These are phyloP conservation scores for Ophonus ardosiacus DNA, from an alignment of 2,888 invertebrate genomes.

Conservation along the genomic window DNA sequence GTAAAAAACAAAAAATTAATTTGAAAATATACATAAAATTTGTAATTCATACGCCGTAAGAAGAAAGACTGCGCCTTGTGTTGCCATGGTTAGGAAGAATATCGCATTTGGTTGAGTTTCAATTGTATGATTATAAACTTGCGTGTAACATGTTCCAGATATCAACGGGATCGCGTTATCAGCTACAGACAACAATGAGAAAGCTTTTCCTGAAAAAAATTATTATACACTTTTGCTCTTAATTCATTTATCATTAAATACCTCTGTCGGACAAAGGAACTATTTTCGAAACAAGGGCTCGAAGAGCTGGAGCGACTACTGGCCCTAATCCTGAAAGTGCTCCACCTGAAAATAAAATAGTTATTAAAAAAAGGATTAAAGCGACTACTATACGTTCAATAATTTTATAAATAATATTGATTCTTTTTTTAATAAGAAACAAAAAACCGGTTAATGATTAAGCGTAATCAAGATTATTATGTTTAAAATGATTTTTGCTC, in stretches of 20 bases:
- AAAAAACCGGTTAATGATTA: no score
- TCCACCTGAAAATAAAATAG: conserved; percentile 78
- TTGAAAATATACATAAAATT: not conserved
- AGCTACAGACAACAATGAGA: conserved; percentile 87
- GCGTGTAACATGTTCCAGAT: conserved; percentile 85
- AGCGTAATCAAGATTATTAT: no score
- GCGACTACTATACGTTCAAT: no score
- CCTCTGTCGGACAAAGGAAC: conserved; percentile 86
- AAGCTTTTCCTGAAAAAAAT: conserved; percentile 81
- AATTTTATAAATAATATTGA: no score
- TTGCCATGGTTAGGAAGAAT: conserved; percentile 84
- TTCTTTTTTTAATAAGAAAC: no score
- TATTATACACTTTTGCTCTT: not conserved
- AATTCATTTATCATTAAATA: conserved; percentile 66
- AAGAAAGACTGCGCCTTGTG: conserved; percentile 83
- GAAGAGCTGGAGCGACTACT: conserved; percentile 86
- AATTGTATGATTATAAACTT: conserved; percentile 84
- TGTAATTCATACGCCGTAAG: conserved; percentile 81
- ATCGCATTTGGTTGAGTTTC: conserved; percentile 80
- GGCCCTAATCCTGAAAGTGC: conserved; percentile 87
- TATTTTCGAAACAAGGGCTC: conserved; percentile 90
- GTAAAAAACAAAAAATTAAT: not conserved
- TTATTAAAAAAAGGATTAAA: not conserved
- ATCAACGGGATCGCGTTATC: conserved; percentile 88
- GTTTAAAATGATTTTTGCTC: no score